phyloP scores from a whole-genome alignment of 2,797 vertebrate species.

The Hozukius guyotensis region DNA sequence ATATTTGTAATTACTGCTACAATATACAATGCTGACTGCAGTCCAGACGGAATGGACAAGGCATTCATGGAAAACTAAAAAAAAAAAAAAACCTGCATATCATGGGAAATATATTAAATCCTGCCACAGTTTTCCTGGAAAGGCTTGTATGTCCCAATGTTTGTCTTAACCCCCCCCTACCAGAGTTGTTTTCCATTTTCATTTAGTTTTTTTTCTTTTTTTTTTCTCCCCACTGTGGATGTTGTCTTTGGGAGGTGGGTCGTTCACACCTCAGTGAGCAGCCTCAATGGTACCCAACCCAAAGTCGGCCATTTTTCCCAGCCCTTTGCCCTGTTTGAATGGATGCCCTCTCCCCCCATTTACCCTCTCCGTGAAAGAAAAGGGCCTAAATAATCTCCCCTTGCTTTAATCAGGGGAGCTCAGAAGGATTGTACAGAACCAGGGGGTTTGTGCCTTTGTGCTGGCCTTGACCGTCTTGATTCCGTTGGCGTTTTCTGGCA shows the following conservation, averaged over 20 bases:
- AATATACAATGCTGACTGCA: background rate
- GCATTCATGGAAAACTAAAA: constrained; percentile 11
- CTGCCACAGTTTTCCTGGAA: constrained; percentile 21
- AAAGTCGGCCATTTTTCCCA: constrained; percentile 75
- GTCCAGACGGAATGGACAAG: background rate
- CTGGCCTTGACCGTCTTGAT: constrained; percentile 77
- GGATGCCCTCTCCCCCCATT: constrained; percentile 72
- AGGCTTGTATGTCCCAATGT: constrained; percentile 24
- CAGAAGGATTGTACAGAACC: constrained; percentile 65
- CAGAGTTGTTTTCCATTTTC: constrained; percentile 57
- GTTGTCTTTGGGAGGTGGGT: constrained; percentile 72
- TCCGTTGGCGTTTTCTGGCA: constrained; percentile 76
- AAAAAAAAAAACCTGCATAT: background rate
- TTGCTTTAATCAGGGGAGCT: constrained; percentile 77
- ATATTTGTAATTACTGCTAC: constrained; percentile 27
- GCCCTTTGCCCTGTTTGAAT: constrained; percentile 77
- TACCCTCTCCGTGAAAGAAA: constrained; percentile 65
- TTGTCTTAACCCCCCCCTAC: constrained; percentile 38
- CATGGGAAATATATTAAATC: constrained; percentile 5
- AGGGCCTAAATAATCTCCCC: constrained; percentile 74
- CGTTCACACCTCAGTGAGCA: constrained; percentile 80
- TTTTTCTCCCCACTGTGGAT: constrained; percentile 44
- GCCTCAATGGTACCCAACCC: constrained; percentile 67
- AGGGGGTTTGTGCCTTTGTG: constrained; percentile 76
- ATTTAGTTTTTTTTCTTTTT: constrained; percentile 45